A percentile compares a stretch with the other conserved stretches of the same genome.
phyloP scores from a whole-genome alignment of 2,113 vertebrate species.

The Trichechus manatus region DNA sequence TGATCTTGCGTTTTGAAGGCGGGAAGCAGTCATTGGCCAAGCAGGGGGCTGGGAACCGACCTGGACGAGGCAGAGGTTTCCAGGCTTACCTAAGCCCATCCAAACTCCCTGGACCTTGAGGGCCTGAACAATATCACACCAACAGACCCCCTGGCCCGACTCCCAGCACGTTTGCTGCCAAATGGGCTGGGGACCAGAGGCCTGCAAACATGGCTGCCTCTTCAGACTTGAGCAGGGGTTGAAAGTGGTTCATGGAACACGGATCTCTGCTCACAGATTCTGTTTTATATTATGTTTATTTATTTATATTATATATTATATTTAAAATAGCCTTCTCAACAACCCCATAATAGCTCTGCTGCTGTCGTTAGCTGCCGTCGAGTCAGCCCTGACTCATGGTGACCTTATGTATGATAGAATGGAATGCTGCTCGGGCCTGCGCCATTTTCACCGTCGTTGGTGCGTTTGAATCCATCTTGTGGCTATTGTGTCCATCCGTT shows the following conservation, averaged over 20 bases:
- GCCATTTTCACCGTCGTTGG: neutral
- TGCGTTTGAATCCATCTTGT: neutral
- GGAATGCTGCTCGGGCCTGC: neutral
- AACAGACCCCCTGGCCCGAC: neutral
- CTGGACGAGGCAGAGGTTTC: neutral
- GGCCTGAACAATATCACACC: conserved; percentile 38
- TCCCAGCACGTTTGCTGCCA: neutral
- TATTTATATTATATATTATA: no score
- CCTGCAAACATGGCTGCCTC: neutral
- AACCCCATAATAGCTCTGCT: neutral
- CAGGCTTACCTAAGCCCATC: conserved; percentile 5
- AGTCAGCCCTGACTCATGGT: neutral
- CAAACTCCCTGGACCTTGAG: neutral
- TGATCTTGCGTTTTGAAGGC: neutral
- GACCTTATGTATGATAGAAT: neutral
- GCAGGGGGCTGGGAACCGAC: neutral
- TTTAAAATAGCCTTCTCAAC: neutral
- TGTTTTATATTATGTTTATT: neutral
- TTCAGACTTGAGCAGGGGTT: neutral
- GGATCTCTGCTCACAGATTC: neutral
- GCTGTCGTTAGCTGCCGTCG: neutral
- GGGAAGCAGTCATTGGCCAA: neutral
- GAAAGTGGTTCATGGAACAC: neutral
- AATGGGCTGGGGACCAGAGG: conserved; percentile 71
- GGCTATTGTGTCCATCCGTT: neutral